A percentile compares a stretch with the other conserved stretches of the same genome.
Conservation (phyloP, 2,113 vertebrate genomes). For the Pantherophis guttatus region DNA sequence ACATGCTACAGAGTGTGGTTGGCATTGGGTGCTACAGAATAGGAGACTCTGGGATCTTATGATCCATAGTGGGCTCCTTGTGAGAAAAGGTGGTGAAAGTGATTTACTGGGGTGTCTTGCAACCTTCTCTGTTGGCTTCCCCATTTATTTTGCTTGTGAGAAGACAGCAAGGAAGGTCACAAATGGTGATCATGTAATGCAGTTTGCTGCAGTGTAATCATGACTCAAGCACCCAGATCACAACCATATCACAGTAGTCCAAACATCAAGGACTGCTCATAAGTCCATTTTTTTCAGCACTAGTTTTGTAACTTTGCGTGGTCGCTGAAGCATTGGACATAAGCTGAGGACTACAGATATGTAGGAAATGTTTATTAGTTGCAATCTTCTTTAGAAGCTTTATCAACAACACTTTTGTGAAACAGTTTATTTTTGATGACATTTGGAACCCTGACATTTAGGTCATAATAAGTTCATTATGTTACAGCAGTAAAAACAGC, state of each 20-base stretch:
- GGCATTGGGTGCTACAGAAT: not conserved
- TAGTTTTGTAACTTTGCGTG: not conserved
- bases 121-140: not conserved
- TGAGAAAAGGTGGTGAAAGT: not conserved
- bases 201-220: not conserved
- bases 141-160: not conserved
- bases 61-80: not conserved
- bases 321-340: not conserved
- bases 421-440: not conserved
- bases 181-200: not conserved
- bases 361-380: not conserved
- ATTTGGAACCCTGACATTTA: not conserved
- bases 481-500: not conserved
- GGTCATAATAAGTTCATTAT: not conserved
- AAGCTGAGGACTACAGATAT: not conserved
- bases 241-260: not conserved
- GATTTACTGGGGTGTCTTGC: not conserved
- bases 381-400: not conserved
- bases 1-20: not conserved
- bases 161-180: not conserved
- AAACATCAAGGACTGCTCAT: not conserved
- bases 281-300: not conserved
- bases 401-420: not conserved
- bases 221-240: not conserved
- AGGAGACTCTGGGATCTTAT: not conserved